Evolutionary conservation across 2,888 invertebrate species (phyloP).

Genomic region (Acrobasis repandana): DNA sequence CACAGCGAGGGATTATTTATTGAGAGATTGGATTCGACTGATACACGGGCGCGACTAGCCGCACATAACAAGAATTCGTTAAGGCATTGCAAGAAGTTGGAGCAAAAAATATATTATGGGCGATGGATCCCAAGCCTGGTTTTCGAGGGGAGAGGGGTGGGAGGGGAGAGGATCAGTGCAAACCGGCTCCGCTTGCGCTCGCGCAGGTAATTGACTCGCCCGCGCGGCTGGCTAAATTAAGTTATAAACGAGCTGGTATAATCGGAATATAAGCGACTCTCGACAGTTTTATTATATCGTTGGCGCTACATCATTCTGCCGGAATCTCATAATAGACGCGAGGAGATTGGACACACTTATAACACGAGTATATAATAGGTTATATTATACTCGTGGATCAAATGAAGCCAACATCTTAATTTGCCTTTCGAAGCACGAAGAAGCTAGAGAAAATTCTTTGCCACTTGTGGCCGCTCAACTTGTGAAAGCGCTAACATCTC

Average conservation of each 20-base stretch:
- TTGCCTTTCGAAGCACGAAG: too few relatives aligned
- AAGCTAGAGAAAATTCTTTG: too few relatives aligned
- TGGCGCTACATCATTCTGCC: conserved; percentile 46
- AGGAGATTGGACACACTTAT: conserved; percentile 31
- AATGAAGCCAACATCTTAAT: too few relatives aligned
- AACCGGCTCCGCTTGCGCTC: conserved; percentile 73
- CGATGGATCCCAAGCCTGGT: conserved; percentile 38
- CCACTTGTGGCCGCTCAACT: too few relatives aligned
- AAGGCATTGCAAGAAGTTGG: conserved; percentile 40
- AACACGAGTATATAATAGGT: background rate
- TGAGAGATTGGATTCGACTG: conserved; percentile 27
- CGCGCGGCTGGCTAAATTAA: conserved; percentile 66
- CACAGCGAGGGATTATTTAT: conserved; percentile 37
- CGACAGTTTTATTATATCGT: conserved; percentile 52
- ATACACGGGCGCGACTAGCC: conserved; percentile 26
- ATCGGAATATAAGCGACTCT: conserved; percentile 57
- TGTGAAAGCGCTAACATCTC: too few relatives aligned
- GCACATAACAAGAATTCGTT: conserved; percentile 45
- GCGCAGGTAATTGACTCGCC: conserved; percentile 77
- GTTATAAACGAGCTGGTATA: conserved; percentile 72
- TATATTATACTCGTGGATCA: conserved; percentile 1
- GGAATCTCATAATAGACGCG: conserved; percentile 41
- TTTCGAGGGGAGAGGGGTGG: conserved; percentile 33
- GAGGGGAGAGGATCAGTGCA: conserved; percentile 50
- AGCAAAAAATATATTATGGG: conserved; percentile 72